phyloP scores from a whole-genome alignment of 2,888 invertebrate species.

The Polietes domitor region DNA sequence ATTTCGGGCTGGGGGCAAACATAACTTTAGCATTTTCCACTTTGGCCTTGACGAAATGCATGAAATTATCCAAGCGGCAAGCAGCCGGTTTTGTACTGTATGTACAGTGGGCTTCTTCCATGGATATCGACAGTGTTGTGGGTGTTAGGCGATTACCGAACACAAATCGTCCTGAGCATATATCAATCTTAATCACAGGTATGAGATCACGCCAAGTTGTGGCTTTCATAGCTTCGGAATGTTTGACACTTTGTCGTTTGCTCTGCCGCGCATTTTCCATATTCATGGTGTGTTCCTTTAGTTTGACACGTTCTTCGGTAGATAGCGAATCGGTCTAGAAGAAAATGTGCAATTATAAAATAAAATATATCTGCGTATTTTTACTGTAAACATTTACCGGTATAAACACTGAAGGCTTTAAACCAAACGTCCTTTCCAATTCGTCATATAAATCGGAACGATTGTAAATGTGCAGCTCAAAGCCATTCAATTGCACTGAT shows the following conservation, averaged over 20 bases:
- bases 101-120: constrained; percentile 96
- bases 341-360: not conserved
- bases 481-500: constrained; percentile 95
- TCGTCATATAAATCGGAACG: constrained; percentile 92
- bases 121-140: constrained; percentile 93
- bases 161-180: constrained; percentile 94
- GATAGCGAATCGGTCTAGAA: constrained; percentile 82
- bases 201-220: constrained; percentile 97
- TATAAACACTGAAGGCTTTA: constrained; percentile 89
- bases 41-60: constrained; percentile 97
- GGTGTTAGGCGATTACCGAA: constrained; percentile 97
- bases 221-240: constrained; percentile 92
- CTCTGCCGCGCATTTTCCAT: constrained; percentile 84
- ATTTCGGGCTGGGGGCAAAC: constrained; percentile 97
- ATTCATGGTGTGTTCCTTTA: constrained; percentile 84
- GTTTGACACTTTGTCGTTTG: constrained; percentile 80
- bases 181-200: constrained; percentile 97
- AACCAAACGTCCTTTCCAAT: constrained; percentile 93
- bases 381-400: constrained; percentile 73
- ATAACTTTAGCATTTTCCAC: constrained; percentile 97
- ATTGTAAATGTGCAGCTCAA: constrained; percentile 97
- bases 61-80: constrained; percentile 94
- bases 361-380: not conserved
- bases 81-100: constrained; percentile 98
- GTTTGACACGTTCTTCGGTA: constrained; percentile 82